These are phyloP conservation scores for Cryptops parisi DNA, from an alignment of 2,888 invertebrate species.

Conservation along the genomic window DNA sequence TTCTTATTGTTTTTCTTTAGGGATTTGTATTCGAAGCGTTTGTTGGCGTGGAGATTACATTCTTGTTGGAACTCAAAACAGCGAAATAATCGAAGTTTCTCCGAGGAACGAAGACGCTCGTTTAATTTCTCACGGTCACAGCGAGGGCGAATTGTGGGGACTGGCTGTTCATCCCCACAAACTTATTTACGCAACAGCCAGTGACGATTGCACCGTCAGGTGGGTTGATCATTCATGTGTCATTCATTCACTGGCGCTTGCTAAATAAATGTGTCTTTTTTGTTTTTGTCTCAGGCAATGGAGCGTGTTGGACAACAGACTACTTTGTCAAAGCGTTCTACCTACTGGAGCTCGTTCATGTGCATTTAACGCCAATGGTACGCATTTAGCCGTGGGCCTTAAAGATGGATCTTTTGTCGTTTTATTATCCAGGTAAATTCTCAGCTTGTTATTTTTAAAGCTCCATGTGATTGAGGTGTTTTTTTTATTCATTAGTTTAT, in stretches of 20 bases:
- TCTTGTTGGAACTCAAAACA: constrained; percentile 32
- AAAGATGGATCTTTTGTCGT: constrained; percentile 28
- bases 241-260: neutral
- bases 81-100: constrained; percentile 32
- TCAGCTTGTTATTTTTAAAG: no score
- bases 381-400: constrained; percentile 32
- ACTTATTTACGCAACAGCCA: constrained; percentile 30
- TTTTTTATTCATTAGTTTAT: no score
- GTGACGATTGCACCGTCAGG: constrained; percentile 33
- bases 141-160: constrained; percentile 35
- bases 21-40: constrained; percentile 6
- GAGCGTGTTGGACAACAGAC: constrained; percentile 26
- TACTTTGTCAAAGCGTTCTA: constrained; percentile 28
- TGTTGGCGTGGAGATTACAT: constrained; percentile 26
- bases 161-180: constrained; percentile 30
- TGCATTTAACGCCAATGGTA: constrained; percentile 32
- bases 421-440: constrained; percentile 17
- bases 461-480: no score
- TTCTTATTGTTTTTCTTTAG: neutral
- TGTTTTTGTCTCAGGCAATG: constrained; percentile 24
- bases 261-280: neutral
- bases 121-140: constrained; percentile 30
- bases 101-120: constrained; percentile 10
- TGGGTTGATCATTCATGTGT: no score
- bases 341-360: constrained; percentile 30